These are phyloP conservation scores for Coronaproctus castanopsis DNA, from an alignment of 2,888 invertebrate genomes.

Conservation along the genomic window DNA sequence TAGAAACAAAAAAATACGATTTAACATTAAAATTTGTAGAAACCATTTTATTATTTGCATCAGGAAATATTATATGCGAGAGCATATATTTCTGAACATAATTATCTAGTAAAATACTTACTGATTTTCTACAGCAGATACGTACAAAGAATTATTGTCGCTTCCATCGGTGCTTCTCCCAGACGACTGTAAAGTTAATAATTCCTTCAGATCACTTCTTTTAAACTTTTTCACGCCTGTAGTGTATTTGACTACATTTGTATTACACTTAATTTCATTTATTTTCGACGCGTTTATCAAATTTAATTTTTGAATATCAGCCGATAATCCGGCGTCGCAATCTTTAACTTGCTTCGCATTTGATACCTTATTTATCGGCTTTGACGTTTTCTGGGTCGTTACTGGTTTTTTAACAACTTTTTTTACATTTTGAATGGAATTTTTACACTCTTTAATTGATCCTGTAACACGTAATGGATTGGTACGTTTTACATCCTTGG, in stretches of 20 bases:
- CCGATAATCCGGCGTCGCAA: too few species aligned
- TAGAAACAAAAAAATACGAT: conserved; percentile 13
- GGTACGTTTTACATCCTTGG: neutral
- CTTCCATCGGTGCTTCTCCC: conserved; percentile 8
- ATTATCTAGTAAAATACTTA: too few species aligned
- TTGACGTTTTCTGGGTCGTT: conserved; percentile 1
- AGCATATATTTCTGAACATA: too few species aligned
- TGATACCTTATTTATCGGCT: neutral
- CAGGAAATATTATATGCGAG: too few species aligned
- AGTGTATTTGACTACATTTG: too few species aligned
- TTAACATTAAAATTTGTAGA: too few species aligned
- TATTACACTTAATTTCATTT: too few species aligned
- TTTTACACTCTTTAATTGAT: neutral
- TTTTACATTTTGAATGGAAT: neutral
- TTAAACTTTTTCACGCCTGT: too few species aligned
- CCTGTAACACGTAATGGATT: neutral
- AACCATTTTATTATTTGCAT: too few species aligned
- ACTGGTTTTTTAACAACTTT: neutral
- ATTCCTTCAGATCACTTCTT: conserved; percentile 1
- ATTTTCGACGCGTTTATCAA: too few species aligned
- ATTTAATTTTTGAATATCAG: too few species aligned
- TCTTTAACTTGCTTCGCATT: too few species aligned
- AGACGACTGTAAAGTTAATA: conserved; percentile 4
- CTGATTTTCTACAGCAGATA: conserved; percentile 55
- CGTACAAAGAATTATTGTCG: conserved; percentile 31